Percentiles rank a stretch among this genome's conserved stretches.
phyloP scores from a whole-genome alignment of 2,797 vertebrate genomes.

The Peromyscus aztecus region DNA sequence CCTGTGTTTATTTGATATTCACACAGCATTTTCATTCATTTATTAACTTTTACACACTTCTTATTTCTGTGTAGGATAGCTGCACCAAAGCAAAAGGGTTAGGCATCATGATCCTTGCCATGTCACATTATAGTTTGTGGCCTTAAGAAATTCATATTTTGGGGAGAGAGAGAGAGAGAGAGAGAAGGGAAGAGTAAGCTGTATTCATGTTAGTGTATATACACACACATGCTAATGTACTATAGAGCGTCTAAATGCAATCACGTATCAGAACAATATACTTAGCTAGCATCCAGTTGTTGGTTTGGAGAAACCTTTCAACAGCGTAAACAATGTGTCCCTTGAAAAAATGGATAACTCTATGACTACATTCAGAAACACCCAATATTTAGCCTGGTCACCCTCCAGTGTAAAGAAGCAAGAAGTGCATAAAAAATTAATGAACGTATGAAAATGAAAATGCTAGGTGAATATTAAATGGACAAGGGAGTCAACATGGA shows the following conservation, averaged over 20 bases:
- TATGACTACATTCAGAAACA: background rate
- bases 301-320: conserved; percentile 3
- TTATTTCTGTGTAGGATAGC: background rate
- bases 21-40: background rate
- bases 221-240: fast-evolving
- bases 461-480: too few species aligned
- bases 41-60: background rate
- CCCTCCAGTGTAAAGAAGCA: background rate
- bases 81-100: background rate
- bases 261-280: background rate
- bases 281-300: background rate
- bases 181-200: background rate
- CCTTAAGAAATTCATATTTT: background rate
- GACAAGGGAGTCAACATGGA: background rate
- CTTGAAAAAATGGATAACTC: background rate
- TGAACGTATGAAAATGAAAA: background rate
- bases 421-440: background rate
- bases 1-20: background rate
- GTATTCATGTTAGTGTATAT: background rate
- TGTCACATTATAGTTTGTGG: background rate
- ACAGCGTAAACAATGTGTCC: background rate
- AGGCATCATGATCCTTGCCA: background rate
- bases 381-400: background rate
- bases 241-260: background rate
- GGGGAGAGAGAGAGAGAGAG: background rate